Evolutionary conservation across 2,888 invertebrate species (phyloP), one percentile per base, ranked within the genome.

Genomic region (Callyntrura sp.): DNA sequence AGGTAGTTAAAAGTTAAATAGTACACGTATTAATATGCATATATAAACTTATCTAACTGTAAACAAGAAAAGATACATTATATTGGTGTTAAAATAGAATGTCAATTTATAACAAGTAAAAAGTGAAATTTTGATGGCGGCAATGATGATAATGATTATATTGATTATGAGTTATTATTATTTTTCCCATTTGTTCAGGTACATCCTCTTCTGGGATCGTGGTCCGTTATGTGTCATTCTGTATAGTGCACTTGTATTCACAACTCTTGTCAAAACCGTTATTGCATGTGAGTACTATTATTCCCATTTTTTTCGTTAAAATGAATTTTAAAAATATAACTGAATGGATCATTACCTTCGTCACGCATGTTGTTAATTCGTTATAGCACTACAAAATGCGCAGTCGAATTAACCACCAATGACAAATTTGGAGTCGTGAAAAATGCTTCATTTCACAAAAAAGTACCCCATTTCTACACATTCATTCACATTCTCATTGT

Each of bases 201-300:
- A 82, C 43, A 76, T 83, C 82, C 88, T 88, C 87, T 55, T 81
- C 82, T 88, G 82, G 88, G 88, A 88, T 83, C 73, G 73, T 73
- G 88, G 88, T 88, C 88, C 83, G 28, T 28, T 82, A 28, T 81
- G 70, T 25, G 68, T 70, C 17, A 73, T 88, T 82, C 62, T 88
- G 25, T 82, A 82, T 55, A 88, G 60, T 76, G 45, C 57, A 25
- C 62, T 88, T 62, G 48, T 85, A 85, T 51, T 88, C 20, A 48
- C 88, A 57, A 17, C 79, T 28, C 65, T 87, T 70, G 65, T 87
- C 48, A 87, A 81, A 70, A 81, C 87, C 65, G 81, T 87, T 62
- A 88, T 88, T 62, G 70, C 88, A 83, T 88, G 88, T 88, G 55
- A 88, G 88, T 83, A 8, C n/a, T 23, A 25, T 9, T 25, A 2